Evolutionary conservation across 2,113 vertebrate genomes (phyloP).

Genomic region (Hippocampus abdominalis): DNA sequence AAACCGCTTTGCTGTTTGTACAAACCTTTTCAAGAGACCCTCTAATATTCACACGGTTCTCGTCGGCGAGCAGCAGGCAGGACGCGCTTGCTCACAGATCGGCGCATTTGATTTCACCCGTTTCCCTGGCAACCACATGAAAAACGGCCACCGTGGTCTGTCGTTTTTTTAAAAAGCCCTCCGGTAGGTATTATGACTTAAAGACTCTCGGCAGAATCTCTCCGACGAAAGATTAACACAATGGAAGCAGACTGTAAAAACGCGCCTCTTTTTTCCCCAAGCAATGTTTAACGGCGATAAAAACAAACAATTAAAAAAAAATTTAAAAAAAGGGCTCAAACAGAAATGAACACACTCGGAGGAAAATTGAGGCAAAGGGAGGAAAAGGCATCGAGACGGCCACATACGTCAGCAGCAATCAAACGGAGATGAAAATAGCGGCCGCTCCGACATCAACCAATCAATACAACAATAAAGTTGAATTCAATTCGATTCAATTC

Average conservation of each 20-base stretch:
- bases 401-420: conserved; percentile 34
- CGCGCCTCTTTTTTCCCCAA: neutral
- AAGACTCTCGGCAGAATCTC: conserved; percentile 18
- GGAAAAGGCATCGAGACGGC: conserved; percentile 5
- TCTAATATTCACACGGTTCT: conserved; percentile 47
- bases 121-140: conserved; percentile 69
- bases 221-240: neutral
- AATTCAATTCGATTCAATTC: too few relatives aligned
- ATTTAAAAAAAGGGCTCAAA: conserved; percentile 4
- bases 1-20: conserved; percentile 47
- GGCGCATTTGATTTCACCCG: conserved; percentile 44
- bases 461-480: too few relatives aligned
- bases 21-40: conserved; percentile 54
- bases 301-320: too few relatives aligned
- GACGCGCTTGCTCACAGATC: conserved; percentile 1
- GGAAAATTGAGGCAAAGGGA: conserved; percentile 9
- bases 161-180: conserved; percentile 35
- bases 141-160: conserved; percentile 55
- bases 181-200: conserved; percentile 32
- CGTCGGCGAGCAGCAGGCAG: conserved; percentile 13
- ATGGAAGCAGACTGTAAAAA: neutral
- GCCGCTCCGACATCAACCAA: conserved; percentile 11
- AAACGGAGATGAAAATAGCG: conserved; percentile 39
- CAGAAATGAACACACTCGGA: neutral
- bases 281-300: neutral